Percentiles rank a stretch among this genome's conserved stretches.
Evolutionary conservation across 1,140 invertebrate species (phyloP).

Genomic region (Ridgeia piscesae): DNA sequence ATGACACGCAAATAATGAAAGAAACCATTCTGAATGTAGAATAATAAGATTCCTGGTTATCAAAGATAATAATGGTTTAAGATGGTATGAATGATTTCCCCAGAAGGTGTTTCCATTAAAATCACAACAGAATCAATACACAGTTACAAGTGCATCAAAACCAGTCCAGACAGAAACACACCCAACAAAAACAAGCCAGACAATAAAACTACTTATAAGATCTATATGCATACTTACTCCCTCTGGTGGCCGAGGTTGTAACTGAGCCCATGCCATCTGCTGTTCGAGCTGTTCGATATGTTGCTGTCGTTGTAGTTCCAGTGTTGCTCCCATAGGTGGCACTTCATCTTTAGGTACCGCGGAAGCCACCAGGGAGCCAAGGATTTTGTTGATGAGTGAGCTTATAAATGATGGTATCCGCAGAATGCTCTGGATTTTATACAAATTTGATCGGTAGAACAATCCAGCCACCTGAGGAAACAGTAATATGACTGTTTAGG

Average conservation of each 20-base stretch:
- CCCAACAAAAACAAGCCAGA: no score
- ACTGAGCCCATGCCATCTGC: slow-evolving; percentile 50
- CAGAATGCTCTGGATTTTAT: slow-evolving; percentile 56
- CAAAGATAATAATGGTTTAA: not conserved
- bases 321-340: slow-evolving; percentile 61
- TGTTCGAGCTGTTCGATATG: slow-evolving; percentile 62
- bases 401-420: slow-evolving; percentile 58
- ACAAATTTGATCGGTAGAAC: slow-evolving; percentile 59
- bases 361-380: slow-evolving; percentile 59
- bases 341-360: slow-evolving; percentile 51
- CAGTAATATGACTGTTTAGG: not conserved
- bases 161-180: no score
- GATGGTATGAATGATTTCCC: not conserved
- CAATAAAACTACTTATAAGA: not conserved
- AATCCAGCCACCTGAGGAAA: slow-evolving; percentile 59
- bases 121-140: no score
- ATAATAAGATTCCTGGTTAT: not conserved
- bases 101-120: not conserved
- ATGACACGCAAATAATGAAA: not conserved
- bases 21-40: not conserved
- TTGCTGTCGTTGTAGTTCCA: slow-evolving; percentile 63
- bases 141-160: no score
- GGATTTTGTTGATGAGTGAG: slow-evolving; percentile 46
- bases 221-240: not conserved
- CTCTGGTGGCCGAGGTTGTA: slow-evolving; percentile 7